phyloP scores from a whole-genome alignment of 2,113 vertebrate genomes.

The Colius striatus region DNA sequence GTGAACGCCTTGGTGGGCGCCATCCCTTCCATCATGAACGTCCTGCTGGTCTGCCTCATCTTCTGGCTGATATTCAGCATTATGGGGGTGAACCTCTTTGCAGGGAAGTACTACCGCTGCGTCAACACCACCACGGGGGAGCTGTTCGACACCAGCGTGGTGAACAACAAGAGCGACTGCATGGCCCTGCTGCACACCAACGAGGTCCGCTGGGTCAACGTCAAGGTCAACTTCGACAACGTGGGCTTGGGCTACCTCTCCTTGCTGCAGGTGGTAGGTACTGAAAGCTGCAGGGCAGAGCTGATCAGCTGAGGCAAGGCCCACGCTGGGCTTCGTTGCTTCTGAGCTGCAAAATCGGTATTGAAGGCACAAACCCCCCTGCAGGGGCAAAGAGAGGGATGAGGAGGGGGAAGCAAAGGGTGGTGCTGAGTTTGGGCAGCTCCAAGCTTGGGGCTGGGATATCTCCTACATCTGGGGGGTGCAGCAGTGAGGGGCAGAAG shows the following conservation, averaged over 20 bases:
- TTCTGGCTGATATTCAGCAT: slow-evolving; percentile 99
- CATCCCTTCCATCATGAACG: slow-evolving; percentile 98
- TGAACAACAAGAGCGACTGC: slow-evolving; percentile 93
- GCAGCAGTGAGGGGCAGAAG: neutral
- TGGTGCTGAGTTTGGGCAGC: neutral
- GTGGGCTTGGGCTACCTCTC: slow-evolving; percentile 95
- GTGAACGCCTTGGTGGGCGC: slow-evolving; percentile 94
- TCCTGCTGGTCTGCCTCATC: slow-evolving; percentile 96
- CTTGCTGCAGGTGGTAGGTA: slow-evolving; percentile 93
- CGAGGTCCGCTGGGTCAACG: slow-evolving; percentile 92
- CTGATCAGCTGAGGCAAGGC: neutral
- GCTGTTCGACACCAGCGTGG: slow-evolving; percentile 71
- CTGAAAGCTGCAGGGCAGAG: accelerated
- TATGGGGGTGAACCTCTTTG: slow-evolving; percentile 98
- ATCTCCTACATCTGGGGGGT: neutral
- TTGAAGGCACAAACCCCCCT: neutral
- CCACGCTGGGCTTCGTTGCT: neutral
- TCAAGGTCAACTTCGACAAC: slow-evolving; percentile 99
- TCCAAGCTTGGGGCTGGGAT: neutral
- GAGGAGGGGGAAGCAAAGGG: no score
- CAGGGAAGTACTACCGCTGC: slow-evolving; percentile 94
- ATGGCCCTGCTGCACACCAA: slow-evolving; percentile 82
- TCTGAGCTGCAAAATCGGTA: neutral
- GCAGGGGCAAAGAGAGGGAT: neutral
- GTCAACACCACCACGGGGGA: slow-evolving; percentile 90